Percentiles rank a stretch among this genome's conserved stretches.
phyloP scores from a whole-genome alignment of 2,797 vertebrate genomes.

The Vespertilio murinus region DNA sequence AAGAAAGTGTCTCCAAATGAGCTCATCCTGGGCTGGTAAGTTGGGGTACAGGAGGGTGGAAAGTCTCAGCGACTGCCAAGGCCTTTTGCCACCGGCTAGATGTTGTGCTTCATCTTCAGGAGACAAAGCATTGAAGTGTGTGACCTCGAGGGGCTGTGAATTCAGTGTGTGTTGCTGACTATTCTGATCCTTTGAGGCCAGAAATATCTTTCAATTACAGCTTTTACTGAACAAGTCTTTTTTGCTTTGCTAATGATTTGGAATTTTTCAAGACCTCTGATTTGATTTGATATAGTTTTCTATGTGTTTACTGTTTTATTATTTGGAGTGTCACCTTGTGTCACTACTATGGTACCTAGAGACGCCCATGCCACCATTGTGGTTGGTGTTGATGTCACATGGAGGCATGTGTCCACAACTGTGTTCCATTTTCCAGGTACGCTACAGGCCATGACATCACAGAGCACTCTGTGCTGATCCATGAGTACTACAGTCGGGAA shows the following conservation, averaged over 20 bases:
- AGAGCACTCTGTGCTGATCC: slow-evolving; percentile 97
- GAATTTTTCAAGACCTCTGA: neutral
- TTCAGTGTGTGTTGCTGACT: neutral
- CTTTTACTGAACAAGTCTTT: neutral
- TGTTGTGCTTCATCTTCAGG: neutral
- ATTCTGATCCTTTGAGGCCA: neutral
- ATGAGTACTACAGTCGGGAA: slow-evolving; percentile 98
- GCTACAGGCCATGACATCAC: slow-evolving; percentile 99
- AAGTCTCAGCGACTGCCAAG: neutral
- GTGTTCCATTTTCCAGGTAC: slow-evolving; percentile 87
- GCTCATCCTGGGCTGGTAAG: slow-evolving; percentile 96
- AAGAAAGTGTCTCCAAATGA: slow-evolving; percentile 98
- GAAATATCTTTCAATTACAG: neutral
- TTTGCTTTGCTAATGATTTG: neutral
- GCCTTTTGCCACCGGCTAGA: neutral
- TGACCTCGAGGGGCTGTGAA: neutral
- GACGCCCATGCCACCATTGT: accelerated
- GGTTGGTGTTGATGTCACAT: neutral
- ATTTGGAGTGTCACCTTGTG: neutral
- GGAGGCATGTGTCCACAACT: neutral
- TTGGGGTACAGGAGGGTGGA: neutral
- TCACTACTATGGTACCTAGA: neutral
- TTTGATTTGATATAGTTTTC: neutral
- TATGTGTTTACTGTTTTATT: neutral
- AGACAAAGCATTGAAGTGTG: neutral